These are phyloP conservation scores for Cyanoramphus novaezelandiae DNA, from an alignment of 2,113 vertebrate species.

Conservation along the genomic window DNA sequence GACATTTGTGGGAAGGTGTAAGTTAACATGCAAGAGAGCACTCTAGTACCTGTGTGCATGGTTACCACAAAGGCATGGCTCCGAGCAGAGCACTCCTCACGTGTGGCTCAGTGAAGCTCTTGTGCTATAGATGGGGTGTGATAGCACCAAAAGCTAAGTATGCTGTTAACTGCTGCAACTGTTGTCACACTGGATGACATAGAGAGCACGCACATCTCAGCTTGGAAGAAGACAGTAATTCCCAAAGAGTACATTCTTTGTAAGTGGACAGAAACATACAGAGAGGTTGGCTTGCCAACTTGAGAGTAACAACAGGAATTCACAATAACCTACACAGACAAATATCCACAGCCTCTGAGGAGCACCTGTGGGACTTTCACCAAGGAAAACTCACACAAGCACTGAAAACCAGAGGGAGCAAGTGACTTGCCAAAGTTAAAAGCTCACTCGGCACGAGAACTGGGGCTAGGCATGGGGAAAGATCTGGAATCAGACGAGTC, in stretches of 20 bases:
- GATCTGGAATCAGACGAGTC: not conserved
- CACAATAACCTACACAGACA: not conserved
- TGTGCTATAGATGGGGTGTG: not conserved
- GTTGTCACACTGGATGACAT: not conserved
- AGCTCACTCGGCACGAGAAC: not conserved
- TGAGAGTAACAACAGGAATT: not conserved
- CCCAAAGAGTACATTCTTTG: not conserved
- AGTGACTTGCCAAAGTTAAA: not conserved
- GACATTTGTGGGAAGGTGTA: not conserved
- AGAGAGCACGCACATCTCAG: rapidly evolving
- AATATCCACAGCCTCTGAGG: not conserved
- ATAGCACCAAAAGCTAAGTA: not conserved
- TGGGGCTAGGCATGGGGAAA: not conserved
- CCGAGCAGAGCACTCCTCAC: not conserved
- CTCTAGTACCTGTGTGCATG: too few species aligned
- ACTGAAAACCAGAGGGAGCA: not conserved
- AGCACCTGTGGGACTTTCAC: not conserved
- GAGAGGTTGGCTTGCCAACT: not conserved
- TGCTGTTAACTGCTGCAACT: not conserved
- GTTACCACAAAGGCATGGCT: not conserved
- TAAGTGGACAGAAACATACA: not conserved
- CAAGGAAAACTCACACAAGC: not conserved
- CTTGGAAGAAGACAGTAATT: not conserved
- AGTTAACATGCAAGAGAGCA: not conserved
- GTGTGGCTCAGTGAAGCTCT: not conserved